phyloP scores from a whole-genome alignment of 2,888 invertebrate genomes.

The Tetranychus truncatus region DNA sequence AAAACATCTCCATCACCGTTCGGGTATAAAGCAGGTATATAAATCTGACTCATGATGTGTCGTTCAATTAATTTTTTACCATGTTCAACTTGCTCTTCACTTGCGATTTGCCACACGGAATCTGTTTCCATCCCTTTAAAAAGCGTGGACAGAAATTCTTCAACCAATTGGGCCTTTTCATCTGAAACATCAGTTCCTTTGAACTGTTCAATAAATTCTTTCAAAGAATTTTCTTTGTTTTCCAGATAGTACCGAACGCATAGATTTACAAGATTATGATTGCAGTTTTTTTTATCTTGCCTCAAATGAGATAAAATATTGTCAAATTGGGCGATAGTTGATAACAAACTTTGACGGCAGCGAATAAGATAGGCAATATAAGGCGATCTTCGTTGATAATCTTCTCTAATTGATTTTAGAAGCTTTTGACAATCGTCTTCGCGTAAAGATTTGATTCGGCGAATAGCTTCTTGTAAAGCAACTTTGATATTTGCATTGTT shows the following conservation, averaged over 20 bases:
- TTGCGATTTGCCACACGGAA: constrained; percentile 55
- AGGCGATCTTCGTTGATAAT: constrained; percentile 54
- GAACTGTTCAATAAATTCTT: constrained; percentile 60
- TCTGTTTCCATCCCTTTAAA: constrained; percentile 46
- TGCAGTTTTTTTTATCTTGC: constrained; percentile 44
- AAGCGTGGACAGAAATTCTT: constrained; percentile 47
- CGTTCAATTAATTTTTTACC: constrained; percentile 69
- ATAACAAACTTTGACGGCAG: constrained; percentile 58
- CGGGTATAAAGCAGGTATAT: constrained; percentile 80
- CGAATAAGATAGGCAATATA: constrained; percentile 63
- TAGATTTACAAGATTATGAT: constrained; percentile 51
- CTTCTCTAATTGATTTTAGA: constrained; percentile 52
- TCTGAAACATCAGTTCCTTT: constrained; percentile 59
- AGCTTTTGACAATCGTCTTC: constrained; percentile 50
- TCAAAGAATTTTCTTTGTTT: constrained; percentile 50
- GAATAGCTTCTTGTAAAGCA: constrained; percentile 55
- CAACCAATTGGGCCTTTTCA: constrained; percentile 70
- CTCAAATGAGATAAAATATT: constrained; percentile 37
- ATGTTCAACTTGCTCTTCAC: constrained; percentile 49
- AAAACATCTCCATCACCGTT: constrained; percentile 88
- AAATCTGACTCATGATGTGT: constrained; percentile 72
- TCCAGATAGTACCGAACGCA: constrained; percentile 64
- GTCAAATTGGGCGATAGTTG: constrained; percentile 51
- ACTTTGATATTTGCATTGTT: constrained; percentile 42
- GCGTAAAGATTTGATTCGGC: constrained; percentile 55